These are phyloP conservation scores for Echinops telfairi DNA, from an alignment of 2,113 vertebrate genomes.

Conservation along the genomic window DNA sequence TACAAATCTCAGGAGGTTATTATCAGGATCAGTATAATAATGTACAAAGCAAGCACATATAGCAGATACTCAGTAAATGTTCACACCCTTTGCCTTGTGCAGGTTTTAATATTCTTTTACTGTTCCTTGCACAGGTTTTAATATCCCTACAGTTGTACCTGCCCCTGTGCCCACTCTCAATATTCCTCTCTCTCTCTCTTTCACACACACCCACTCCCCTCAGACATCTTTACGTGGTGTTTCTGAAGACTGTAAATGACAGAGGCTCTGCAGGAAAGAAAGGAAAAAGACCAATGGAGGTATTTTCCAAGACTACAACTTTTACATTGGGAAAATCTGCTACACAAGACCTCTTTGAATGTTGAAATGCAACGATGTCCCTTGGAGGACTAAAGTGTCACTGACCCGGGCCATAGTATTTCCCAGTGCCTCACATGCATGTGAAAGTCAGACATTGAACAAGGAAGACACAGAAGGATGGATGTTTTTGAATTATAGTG, in stretches of 20 bases:
- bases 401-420: too few relatives aligned
- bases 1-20: conserved; percentile 16
- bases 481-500: too few relatives aligned
- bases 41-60: background rate
- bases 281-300: too few relatives aligned
- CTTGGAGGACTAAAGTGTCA: too few relatives aligned
- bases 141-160: background rate
- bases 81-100: background rate
- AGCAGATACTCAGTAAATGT: background rate
- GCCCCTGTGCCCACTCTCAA: background rate
- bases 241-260: conserved; percentile 29
- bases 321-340: too few relatives aligned
- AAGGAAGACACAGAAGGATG: too few relatives aligned
- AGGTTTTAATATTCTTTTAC: background rate
- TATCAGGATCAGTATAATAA: conserved; percentile 3
- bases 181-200: background rate
- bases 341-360: too few relatives aligned
- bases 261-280: background rate
- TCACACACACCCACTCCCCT: background rate
- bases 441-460: too few relatives aligned
- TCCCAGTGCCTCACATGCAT: too few relatives aligned
- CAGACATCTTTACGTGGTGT: background rate
- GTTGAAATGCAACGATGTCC: too few relatives aligned
- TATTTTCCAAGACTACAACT: too few relatives aligned
- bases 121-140: background rate